A percentile compares a stretch with the other conserved stretches of the same genome.
phyloP scores from a whole-genome alignment of 2,113 vertebrate genomes.

The Prietella phreatophila region DNA sequence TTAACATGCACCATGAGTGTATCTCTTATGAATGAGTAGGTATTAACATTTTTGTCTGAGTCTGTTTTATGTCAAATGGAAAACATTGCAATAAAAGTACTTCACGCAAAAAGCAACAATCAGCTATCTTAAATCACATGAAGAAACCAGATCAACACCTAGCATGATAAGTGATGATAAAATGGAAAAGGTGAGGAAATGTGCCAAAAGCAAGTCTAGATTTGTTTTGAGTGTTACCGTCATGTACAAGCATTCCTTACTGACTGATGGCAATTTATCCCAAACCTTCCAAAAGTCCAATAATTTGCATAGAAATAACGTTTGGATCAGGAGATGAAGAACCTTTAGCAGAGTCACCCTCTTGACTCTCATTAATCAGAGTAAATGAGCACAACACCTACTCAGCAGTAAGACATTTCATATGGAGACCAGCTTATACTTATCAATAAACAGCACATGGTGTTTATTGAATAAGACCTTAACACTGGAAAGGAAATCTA shows the following conservation, averaged over 20 bases:
- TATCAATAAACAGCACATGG: slow-evolving; percentile 10
- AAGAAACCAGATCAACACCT: background rate
- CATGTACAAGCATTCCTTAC: background rate
- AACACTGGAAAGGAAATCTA: slow-evolving; percentile 5
- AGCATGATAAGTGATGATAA: background rate
- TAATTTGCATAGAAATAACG: slow-evolving; percentile 46
- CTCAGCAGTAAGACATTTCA: slow-evolving; percentile 12
- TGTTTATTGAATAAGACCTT: slow-evolving; percentile 26
- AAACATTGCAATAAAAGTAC: background rate
- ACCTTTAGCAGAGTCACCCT: slow-evolving; percentile 30
- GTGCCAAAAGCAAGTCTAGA: slow-evolving; percentile 12
- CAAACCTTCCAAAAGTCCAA: slow-evolving; percentile 13
- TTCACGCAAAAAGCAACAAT: background rate
- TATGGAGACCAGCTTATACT: slow-evolving; percentile 30
- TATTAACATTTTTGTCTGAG: background rate
- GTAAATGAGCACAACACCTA: slow-evolving; percentile 33
- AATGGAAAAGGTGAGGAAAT: background rate
- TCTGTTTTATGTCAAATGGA: background rate
- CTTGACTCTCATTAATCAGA: slow-evolving; percentile 37
- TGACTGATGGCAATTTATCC: slow-evolving; percentile 11
- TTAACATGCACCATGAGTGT: background rate
- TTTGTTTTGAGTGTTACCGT: background rate
- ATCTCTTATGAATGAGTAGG: background rate
- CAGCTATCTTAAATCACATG: background rate
- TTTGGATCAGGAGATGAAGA: slow-evolving; percentile 25